Conservation (phyloP, 2,797 vertebrate genomes). For the Neostethus bicornis region DNA sequence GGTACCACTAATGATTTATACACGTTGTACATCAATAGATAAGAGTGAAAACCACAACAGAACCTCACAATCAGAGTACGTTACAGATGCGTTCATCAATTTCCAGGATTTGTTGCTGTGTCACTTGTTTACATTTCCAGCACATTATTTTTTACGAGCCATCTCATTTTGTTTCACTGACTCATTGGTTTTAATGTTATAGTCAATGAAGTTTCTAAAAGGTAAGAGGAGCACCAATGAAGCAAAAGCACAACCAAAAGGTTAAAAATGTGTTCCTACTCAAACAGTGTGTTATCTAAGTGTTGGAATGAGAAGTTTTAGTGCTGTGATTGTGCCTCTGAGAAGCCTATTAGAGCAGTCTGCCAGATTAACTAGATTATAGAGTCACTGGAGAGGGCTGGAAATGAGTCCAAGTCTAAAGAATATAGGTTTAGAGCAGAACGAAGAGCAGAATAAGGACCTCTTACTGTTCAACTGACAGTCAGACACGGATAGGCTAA, state of each 20-base stretch:
- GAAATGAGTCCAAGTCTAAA: slow-evolving; percentile 34
- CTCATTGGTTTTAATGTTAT: not conserved
- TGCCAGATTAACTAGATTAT: slow-evolving; percentile 70
- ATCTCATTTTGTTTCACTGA: not conserved
- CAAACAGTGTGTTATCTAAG: slow-evolving; percentile 31
- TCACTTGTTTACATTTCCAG: not conserved
- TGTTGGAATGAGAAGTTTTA: slow-evolving; percentile 40
- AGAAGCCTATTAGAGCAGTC: slow-evolving; percentile 60
- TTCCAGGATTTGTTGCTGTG: not conserved
- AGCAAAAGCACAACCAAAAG: slow-evolving; percentile 9
- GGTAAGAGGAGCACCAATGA: not conserved
- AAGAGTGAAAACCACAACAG: not conserved
- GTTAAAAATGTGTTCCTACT: slow-evolving; percentile 26
- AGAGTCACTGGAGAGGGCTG: slow-evolving; percentile 39
- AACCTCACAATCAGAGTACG: not conserved
- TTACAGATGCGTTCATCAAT: not conserved
- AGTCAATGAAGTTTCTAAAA: not conserved
- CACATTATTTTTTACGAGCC: not conserved
- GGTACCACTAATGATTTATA: no score
- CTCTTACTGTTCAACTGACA: slow-evolving; percentile 33
- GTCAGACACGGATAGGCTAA: slow-evolving; percentile 32
- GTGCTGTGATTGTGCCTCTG: slow-evolving; percentile 26
- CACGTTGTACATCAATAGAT: not conserved
- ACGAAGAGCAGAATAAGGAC: slow-evolving; percentile 23
- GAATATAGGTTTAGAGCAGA: slow-evolving; percentile 36